phyloP scores from a whole-genome alignment of 2,113 vertebrate species.

The Theristicus caerulescens region DNA sequence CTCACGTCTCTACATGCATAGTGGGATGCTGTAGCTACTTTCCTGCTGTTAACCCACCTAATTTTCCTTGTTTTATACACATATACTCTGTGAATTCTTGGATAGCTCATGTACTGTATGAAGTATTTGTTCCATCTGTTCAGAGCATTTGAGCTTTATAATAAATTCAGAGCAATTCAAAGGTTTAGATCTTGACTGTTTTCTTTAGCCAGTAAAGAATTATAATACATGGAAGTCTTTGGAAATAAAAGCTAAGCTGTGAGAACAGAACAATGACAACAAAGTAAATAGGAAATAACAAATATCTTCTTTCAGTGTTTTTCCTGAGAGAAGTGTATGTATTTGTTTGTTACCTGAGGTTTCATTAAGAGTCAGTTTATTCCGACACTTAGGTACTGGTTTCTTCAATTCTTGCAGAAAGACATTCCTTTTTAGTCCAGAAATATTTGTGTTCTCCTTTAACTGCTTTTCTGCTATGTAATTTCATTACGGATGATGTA shows the following conservation, averaged over 20 bases:
- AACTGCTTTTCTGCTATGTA: background rate
- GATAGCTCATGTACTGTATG: background rate
- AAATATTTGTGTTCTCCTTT: background rate
- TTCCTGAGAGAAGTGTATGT: background rate
- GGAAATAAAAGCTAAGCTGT: background rate
- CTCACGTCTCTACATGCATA: background rate
- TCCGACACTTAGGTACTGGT: background rate
- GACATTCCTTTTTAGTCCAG: background rate
- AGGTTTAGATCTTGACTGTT: background rate
- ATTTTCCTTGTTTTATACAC: background rate
- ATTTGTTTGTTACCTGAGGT: background rate
- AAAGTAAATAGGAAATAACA: background rate
- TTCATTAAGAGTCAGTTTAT: background rate
- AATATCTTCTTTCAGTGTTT: background rate
- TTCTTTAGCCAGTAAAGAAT: background rate
- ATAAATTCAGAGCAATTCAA: background rate
- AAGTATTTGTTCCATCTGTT: constrained; percentile 2
- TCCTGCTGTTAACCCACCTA: background rate
- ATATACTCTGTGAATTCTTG: background rate
- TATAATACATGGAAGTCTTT: background rate
- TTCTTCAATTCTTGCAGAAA: background rate
- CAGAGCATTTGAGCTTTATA: background rate
- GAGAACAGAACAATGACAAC: background rate
- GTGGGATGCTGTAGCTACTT: background rate
- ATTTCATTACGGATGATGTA: background rate